Base-by-base conservation (phyloP, 30 jellyfish, hydroid and myxozoan genomes). In the Turritopsis dohrnii region DNA sequence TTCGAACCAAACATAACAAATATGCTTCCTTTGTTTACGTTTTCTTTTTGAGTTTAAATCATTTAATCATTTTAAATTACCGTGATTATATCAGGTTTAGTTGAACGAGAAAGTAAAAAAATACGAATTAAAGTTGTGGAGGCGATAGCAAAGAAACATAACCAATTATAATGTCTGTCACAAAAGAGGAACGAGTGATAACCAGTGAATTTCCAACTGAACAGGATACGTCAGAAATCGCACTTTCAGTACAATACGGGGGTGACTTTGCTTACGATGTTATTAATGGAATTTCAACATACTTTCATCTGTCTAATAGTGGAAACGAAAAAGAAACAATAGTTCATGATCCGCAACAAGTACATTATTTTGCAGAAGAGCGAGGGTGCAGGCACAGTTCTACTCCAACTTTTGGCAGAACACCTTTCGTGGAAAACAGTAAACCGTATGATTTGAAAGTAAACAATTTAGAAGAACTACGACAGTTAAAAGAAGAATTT, bases 371-470 rank as follows among this genome's bases (percentile, higher is more conserved):
- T 26, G 28, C 76, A 66, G 29, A 66, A 66, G 76, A 7, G 30
- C 28, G 76, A 3, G 76, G 30, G 16, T 66, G 28, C 17, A 66
- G 7, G 76, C 30, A 7, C 76, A 66, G 17, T 66, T 3, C 17
- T 66, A 66, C 16, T 17, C 28, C 5, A 17, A 25, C 30, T 3
- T 3, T 66, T 26, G 76, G 76, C 17, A 5, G 30, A 66, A 7
- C 76, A n/a, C 76, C 76, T 66, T 66, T 66, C 18, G 76, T 66
- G 76, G 76, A 66, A 25, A 66, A 66, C 76, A 66, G 18, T 26
- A 22, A 66, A 66, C 76, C 76, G 8, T 26, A 3, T 7, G 76
- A 66, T 17, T 26, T 66, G 76, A 66, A 66, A 66, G 76, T 66
- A 25, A 25, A 66, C 30, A n/a, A 25, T 26, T n/a, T 66, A n/a